Conservation (phyloP, 2,113 vertebrate species). For the Cacatua alba region DNA sequence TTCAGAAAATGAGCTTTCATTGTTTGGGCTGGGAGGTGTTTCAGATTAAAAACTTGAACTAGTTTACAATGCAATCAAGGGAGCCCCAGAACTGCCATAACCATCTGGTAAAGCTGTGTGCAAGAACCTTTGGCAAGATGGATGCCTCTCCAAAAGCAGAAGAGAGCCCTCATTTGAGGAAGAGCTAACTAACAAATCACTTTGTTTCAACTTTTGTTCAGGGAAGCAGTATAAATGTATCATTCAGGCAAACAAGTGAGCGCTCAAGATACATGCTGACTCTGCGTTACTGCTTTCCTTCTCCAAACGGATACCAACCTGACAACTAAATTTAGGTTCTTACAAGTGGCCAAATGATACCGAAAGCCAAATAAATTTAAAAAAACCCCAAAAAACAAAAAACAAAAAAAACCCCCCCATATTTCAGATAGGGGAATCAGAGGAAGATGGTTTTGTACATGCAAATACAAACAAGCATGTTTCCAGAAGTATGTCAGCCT, state of each 20-base stretch:
- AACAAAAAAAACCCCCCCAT: too few species aligned
- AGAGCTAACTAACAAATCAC: background rate
- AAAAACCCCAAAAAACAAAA: background rate
- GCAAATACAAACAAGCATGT: background rate
- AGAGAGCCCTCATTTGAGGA: background rate
- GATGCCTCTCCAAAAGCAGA: background rate
- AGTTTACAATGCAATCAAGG: background rate
- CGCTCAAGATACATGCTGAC: background rate
- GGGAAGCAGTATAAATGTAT: background rate
- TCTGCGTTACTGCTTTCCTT: background rate
- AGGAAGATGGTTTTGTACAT: background rate
- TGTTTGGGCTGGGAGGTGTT: background rate
- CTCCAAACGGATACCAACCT: background rate
- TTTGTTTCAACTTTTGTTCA: background rate
- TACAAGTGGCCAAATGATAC: background rate
- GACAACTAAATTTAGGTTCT: background rate
- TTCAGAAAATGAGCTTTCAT: accelerated
- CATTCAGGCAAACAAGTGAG: background rate
- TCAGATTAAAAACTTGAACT: background rate
- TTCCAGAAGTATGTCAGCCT: background rate
- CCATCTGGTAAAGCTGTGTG: background rate
- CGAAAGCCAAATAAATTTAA: background rate
- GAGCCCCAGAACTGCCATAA: background rate
- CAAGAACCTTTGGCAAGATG: background rate
- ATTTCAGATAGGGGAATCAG: background rate